These are phyloP conservation scores for Pteropus alecto DNA, from an alignment of 2,113 vertebrate species.

Conservation along the genomic window DNA sequence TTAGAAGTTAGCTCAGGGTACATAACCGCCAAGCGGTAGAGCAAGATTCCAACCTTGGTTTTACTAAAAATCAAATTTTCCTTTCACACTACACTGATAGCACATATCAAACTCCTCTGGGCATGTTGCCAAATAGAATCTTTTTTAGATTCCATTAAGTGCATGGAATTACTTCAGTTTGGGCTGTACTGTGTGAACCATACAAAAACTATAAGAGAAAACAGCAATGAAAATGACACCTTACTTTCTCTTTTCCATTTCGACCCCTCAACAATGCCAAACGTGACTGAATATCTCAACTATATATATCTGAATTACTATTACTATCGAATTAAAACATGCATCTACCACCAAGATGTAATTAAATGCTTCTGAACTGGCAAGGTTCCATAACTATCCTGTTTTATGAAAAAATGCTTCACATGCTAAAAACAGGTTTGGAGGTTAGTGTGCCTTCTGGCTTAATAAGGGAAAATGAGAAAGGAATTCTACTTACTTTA, in stretches of 20 bases:
- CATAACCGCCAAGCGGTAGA: background rate
- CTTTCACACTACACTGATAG: background rate
- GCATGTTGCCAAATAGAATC: background rate
- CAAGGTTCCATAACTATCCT: background rate
- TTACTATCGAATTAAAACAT: background rate
- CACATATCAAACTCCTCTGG: background rate
- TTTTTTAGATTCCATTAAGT: background rate
- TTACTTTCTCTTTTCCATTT: background rate
- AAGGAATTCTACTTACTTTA: conserved; percentile 87
- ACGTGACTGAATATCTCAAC: background rate
- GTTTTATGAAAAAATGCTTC: background rate
- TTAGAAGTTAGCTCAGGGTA: background rate
- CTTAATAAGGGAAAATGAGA: background rate
- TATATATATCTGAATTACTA: background rate
- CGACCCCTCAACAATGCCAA: background rate
- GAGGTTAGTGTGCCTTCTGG: background rate
- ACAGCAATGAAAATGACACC: background rate
- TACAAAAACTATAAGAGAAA: background rate
- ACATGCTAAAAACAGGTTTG: background rate
- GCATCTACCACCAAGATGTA: background rate
- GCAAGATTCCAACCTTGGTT: background rate
- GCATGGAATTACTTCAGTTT: background rate
- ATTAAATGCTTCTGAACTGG: background rate
- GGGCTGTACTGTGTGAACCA: background rate
- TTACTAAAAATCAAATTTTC: background rate